These are phyloP conservation scores for Podarcis muralis DNA, from an alignment of 2,113 vertebrate species.

Conservation along the genomic window DNA sequence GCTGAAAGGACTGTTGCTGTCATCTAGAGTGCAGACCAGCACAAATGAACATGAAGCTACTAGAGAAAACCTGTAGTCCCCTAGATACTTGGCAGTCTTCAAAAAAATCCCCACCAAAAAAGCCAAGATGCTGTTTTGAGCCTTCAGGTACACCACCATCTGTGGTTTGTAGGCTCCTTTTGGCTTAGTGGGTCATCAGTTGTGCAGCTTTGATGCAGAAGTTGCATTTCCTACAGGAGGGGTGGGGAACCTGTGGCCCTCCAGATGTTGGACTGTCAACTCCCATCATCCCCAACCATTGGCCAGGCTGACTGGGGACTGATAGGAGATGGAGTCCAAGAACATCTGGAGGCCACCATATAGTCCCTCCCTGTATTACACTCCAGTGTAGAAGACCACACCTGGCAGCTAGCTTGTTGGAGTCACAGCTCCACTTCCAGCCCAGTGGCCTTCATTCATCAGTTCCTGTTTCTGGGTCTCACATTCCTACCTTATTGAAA, in stretches of 20 bases:
- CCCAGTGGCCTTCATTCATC: not conserved
- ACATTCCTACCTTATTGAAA: not conserved
- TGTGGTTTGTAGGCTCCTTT: not conserved
- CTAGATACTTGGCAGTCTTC: not conserved
- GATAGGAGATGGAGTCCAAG: too few species aligned
- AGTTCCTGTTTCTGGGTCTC: not conserved
- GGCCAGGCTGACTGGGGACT: too few species aligned
- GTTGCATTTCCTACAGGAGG: not conserved
- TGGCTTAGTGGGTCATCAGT: not conserved
- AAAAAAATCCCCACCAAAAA: not conserved
- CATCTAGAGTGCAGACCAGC: not conserved
- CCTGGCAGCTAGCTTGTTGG: not conserved
- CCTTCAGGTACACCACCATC: not conserved
- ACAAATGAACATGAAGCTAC: too few species aligned
- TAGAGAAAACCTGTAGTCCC: not conserved
- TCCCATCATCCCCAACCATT: not conserved
- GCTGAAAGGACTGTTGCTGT: not conserved
- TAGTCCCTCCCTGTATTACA: too few species aligned
- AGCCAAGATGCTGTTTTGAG: not conserved
- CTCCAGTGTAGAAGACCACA: not conserved
- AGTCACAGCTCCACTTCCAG: not conserved
- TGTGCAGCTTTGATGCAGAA: not conserved
- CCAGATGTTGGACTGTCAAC: not conserved
- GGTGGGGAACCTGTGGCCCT: not conserved
- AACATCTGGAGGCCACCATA: too few species aligned